Evolutionary conservation across 2,797 vertebrate genomes (phyloP).

Genomic region (Paratrypauchen microcephalus): DNA sequence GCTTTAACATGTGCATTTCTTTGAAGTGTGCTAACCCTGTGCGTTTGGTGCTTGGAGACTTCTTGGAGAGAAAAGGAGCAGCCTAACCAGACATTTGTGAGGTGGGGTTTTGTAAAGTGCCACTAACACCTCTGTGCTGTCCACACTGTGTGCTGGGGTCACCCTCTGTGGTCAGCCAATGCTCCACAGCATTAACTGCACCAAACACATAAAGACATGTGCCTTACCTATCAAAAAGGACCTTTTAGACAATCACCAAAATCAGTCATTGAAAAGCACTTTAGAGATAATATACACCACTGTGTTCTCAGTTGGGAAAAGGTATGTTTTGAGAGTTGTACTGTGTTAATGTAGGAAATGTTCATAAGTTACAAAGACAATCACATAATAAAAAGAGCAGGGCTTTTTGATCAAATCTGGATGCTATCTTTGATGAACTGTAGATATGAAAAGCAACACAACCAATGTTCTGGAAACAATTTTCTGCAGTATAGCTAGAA

Average conservation of each 20-base stretch:
- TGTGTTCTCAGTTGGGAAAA: conserved; percentile 5
- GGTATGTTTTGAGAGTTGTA: conserved; percentile 5
- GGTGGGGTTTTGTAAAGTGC: conserved; percentile 9
- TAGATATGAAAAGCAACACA: background rate
- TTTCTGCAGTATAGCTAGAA: background rate
- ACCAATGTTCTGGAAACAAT: background rate
- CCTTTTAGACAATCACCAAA: conserved; percentile 7
- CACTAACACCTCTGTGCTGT: background rate
- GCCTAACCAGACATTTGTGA: conserved; percentile 4
- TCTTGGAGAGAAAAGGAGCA: background rate
- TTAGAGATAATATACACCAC: conserved; percentile 11
- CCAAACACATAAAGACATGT: conserved; percentile 2
- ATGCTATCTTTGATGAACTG: background rate
- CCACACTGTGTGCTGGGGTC: conserved; percentile 15
- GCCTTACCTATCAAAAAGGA: background rate
- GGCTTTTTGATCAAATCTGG: background rate
- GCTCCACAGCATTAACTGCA: background rate
- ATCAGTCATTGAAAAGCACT: conserved; percentile 7
- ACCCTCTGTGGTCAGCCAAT: background rate
- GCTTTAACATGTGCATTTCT: conserved; percentile 16
- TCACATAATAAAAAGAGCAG: background rate
- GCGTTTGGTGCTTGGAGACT: conserved; percentile 4
- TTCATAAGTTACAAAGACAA: background rate
- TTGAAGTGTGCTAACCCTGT: conserved; percentile 13
- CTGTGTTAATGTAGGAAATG: conserved; percentile 1